These are phyloP conservation scores for Clavelina lepadiformis DNA, from an alignment of 23 tunicate species.

Conservation along the genomic window DNA sequence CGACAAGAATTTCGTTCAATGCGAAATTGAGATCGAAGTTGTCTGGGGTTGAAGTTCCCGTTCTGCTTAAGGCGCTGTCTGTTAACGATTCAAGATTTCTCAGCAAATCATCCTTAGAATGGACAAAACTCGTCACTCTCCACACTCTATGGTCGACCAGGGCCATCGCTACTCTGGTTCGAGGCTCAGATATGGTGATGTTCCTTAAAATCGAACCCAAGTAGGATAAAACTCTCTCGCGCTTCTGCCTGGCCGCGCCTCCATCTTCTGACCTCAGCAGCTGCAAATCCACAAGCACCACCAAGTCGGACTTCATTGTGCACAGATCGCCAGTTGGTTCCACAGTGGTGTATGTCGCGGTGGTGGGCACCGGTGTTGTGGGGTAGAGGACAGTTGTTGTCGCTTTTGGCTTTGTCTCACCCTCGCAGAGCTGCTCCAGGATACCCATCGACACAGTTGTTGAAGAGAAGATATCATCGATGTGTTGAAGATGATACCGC, in stretches of 20 bases:
- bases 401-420: background rate
- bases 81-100: background rate
- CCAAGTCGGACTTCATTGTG: constrained; percentile 54
- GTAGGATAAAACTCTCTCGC: background rate
- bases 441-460: constrained; percentile 6
- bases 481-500: constrained; percentile 1
- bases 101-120: constrained; percentile 7
- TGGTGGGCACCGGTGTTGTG: constrained; percentile 3
- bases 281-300: constrained; percentile 35
- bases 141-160: constrained; percentile 24
- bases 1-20: background rate
- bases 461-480: constrained; percentile 10
- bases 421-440: constrained; percentile 25
- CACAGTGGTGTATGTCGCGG: constrained; percentile 2
- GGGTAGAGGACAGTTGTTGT: constrained; percentile 3
- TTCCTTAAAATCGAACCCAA: constrained; percentile 8
- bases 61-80: too few relatives aligned
- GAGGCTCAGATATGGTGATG: constrained; percentile 8
- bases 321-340: constrained; percentile 22
- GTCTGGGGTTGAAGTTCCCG: background rate
- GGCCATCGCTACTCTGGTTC: constrained; percentile 21
- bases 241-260: background rate
- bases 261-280: background rate
- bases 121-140: constrained; percentile 22
- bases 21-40: constrained; percentile 31